These are phyloP conservation scores for Phallusia fumigata DNA, from an alignment of 23 tunicate species.

Conservation along the genomic window DNA sequence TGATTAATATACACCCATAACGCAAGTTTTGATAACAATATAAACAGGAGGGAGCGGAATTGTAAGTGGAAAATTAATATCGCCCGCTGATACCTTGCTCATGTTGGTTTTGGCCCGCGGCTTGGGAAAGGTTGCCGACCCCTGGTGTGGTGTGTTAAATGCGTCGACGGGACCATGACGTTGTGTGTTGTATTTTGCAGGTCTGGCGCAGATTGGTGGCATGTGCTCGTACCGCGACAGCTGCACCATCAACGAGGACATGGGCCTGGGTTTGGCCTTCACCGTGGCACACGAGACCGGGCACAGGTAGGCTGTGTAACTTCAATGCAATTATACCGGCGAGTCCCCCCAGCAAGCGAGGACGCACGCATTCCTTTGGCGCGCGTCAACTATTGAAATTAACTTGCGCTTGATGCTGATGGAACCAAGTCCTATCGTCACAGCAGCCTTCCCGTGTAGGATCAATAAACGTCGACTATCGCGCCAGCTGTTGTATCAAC, in stretches of 20 bases:
- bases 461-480: background rate
- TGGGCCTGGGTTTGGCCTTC: slow-evolving; percentile 97
- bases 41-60: too few relatives aligned
- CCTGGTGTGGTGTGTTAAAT: too few relatives aligned
- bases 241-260: slow-evolving; percentile 98
- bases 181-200: slow-evolving; percentile 27
- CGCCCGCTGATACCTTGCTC: too few relatives aligned
- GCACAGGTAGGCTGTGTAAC: slow-evolving; percentile 58
- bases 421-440: too few relatives aligned
- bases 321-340: background rate
- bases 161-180: background rate
- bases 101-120: too few relatives aligned
- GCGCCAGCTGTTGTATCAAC: slow-evolving; percentile 8
- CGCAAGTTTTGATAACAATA: too few relatives aligned
- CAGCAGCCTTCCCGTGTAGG: background rate
- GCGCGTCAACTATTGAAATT: background rate
- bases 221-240: slow-evolving; percentile 90
- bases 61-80: too few relatives aligned
- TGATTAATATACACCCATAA: too few relatives aligned
- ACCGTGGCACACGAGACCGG: slow-evolving; percentile 99
- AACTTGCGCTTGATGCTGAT: background rate
- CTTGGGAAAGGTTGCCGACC: too few relatives aligned
- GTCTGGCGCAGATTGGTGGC: slow-evolving; percentile 97
- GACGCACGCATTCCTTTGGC: background rate
- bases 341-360: background rate